Percentiles rank a stretch among this genome's conserved stretches.
Evolutionary conservation across 2,797 vertebrate genomes (phyloP).

Genomic region (Microcaecilia unicolor): DNA sequence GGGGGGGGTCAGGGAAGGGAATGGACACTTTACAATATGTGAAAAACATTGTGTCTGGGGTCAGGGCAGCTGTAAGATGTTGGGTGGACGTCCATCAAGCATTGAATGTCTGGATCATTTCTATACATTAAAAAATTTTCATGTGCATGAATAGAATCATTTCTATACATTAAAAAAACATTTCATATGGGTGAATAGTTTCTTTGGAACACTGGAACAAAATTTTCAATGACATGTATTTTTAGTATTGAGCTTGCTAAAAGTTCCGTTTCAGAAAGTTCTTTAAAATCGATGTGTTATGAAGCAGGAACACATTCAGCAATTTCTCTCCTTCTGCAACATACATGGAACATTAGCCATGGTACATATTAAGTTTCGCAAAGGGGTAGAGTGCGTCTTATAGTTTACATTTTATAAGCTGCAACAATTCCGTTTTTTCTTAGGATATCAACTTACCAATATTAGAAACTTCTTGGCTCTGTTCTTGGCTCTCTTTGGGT

Average conservation of each 20-base stretch:
- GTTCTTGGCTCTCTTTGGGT: too few relatives aligned
- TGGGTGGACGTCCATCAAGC: constrained; percentile 49
- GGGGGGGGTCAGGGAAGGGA: constrained; percentile 5
- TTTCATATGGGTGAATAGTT: constrained; percentile 34
- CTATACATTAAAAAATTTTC: constrained; percentile 39
- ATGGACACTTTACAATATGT: constrained; percentile 11
- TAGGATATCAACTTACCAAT: too few relatives aligned
- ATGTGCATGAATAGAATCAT: constrained; percentile 29
- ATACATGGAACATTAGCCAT: too few relatives aligned
- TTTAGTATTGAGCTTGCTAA: constrained; percentile 8
- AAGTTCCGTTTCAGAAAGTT: neutral
- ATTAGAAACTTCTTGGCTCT: too few relatives aligned
- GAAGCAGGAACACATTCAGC: too few relatives aligned
- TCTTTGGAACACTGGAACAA: constrained; percentile 30
- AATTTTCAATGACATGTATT: constrained; percentile 10
- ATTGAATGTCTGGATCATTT: constrained; percentile 42
- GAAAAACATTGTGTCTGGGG: constrained; percentile 18
- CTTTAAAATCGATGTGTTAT: constrained; percentile 6
- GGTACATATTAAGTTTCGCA: too few relatives aligned
- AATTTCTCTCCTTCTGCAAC: too few relatives aligned
- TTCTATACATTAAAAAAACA: constrained; percentile 33
- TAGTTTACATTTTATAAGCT: too few relatives aligned
- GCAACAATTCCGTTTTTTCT: too few relatives aligned
- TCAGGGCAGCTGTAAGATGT: constrained; percentile 50
- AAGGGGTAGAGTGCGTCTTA: too few relatives aligned